Evolutionary conservation across 2,888 invertebrate genomes (phyloP).

Genomic region (Sphaerophoria taeniata): DNA sequence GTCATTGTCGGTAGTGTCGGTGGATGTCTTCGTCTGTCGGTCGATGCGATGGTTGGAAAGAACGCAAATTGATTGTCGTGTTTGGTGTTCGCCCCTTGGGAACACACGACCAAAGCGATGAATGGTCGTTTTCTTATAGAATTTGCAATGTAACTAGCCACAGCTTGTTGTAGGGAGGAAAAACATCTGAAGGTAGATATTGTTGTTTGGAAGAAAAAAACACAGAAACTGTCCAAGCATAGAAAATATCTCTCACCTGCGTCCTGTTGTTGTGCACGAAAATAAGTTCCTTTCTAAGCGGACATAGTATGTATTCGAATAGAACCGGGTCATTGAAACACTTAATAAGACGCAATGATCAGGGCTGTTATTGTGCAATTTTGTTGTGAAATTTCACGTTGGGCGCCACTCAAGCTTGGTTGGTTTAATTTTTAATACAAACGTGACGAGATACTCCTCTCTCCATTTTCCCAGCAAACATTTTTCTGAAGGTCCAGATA

Average conservation of each 20-base stretch:
- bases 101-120: constrained; percentile 34
- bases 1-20: no score
- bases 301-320: constrained; percentile 31
- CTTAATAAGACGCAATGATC: neutral
- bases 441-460: no score
- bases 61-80: constrained; percentile 50
- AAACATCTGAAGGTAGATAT: constrained; percentile 37
- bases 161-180: constrained; percentile 42
- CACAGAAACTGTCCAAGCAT: constrained; percentile 58
- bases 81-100: constrained; percentile 58
- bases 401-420: neutral
- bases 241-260: constrained; percentile 67
- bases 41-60: neutral
- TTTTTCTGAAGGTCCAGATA: no score
- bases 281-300: constrained; percentile 43
- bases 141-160: constrained; percentile 41
- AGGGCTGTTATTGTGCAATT: neutral
- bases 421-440: neutral
- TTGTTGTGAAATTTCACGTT: neutral
- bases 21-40: neutral
- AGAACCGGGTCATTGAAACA: constrained; percentile 55
- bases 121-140: constrained; percentile 42
- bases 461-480: no score
- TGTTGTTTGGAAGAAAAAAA: neutral
- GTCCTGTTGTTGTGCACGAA: constrained; percentile 23